Conservation (phyloP, 1,140 invertebrate species). For the Lycorma delicatula region DNA sequence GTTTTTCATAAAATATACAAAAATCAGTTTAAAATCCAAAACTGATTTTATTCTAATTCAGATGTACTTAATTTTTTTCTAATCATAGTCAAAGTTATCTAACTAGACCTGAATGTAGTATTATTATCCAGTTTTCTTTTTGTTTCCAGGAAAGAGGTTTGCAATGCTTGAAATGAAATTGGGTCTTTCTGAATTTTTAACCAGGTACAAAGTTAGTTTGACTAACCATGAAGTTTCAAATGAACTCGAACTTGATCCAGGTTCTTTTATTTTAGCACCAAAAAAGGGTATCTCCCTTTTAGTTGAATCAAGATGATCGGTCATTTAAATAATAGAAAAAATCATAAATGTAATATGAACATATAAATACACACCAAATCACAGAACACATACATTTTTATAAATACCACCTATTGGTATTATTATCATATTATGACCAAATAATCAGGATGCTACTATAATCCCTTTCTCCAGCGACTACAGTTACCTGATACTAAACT, state of each 20-base stretch:
- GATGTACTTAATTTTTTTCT: too few species aligned
- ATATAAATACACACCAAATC: too few species aligned
- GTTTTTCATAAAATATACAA: background rate
- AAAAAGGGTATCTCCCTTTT: background rate
- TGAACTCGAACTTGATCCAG: background rate
- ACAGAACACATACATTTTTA: too few species aligned
- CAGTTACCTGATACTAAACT: too few species aligned
- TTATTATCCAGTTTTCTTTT: constrained; percentile 1
- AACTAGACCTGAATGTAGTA: background rate
- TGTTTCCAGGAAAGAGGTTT: constrained; percentile 36
- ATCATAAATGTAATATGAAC: too few species aligned
- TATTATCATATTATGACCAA: too few species aligned
- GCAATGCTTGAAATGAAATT: constrained; percentile 47
- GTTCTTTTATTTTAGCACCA: background rate
- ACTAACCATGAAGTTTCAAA: background rate
- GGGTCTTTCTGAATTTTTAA: constrained; percentile 6
- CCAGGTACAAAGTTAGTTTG: background rate
- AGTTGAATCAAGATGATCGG: background rate
- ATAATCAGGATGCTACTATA: too few species aligned
- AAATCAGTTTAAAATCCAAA: background rate
- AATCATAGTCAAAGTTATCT: too few species aligned
- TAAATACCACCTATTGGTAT: too few species aligned
- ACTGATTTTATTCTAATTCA: background rate
- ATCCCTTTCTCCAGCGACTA: too few species aligned
- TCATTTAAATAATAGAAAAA: too few species aligned